phyloP scores from a whole-genome alignment of 2,888 invertebrate species.

The Frankliniella intonsa region DNA sequence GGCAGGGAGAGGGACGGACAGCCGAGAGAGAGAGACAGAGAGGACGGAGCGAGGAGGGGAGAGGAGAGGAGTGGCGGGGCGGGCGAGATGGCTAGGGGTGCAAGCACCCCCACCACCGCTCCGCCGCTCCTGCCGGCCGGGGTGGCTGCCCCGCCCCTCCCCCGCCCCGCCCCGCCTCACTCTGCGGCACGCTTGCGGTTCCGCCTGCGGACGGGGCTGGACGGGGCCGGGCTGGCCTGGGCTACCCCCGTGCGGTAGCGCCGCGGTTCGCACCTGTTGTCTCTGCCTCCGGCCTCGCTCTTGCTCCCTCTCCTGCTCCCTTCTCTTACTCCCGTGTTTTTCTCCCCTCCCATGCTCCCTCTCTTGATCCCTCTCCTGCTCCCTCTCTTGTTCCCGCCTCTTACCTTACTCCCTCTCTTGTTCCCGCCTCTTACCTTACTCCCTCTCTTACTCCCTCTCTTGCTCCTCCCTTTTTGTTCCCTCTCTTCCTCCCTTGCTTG shows the following conservation, averaged over 20 bases:
- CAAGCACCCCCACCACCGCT: background rate
- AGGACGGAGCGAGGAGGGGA: constrained; percentile 27
- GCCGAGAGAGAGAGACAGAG: constrained; percentile 33
- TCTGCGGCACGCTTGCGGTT: constrained; percentile 33
- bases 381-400: constrained; percentile 35
- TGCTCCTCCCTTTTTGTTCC: no score
- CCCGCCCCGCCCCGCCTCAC: constrained; percentile 29
- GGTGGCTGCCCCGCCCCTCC: constrained; percentile 5
- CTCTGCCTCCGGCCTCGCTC: constrained; percentile 31
- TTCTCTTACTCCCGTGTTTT: constrained; percentile 16
- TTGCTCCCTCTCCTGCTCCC: background rate
- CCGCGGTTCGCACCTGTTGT: constrained; percentile 29
- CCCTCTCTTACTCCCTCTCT: no score
- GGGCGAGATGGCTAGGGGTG: constrained; percentile 28
- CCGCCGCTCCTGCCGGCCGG: background rate
- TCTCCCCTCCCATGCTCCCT: background rate
- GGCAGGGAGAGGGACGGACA: constrained; percentile 11
- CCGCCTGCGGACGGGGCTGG: background rate
- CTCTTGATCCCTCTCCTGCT: constrained; percentile 19
- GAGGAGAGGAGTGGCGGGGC: no score
- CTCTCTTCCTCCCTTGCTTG: background rate
- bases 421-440: background rate
- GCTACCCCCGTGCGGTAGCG: constrained; percentile 42
- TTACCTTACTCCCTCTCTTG: background rate
- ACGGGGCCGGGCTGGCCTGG: constrained; percentile 40